phyloP scores from a whole-genome alignment of 2,888 invertebrate genomes.

The Amphipoea lucens region DNA sequence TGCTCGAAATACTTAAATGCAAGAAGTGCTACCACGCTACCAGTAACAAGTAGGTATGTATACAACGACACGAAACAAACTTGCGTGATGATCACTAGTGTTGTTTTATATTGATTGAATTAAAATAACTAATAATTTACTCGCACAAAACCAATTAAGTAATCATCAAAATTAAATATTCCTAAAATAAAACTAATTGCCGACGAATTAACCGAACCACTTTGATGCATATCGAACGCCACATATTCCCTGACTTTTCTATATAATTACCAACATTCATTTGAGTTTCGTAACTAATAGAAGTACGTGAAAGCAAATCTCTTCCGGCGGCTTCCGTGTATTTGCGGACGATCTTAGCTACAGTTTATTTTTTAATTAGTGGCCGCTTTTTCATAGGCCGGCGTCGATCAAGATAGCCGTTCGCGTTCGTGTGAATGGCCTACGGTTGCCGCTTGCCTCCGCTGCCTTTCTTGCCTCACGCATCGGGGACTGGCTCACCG shows the following conservation, averaged over 20 bases:
- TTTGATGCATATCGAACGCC: slow-evolving; percentile 46
- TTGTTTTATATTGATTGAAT: neutral
- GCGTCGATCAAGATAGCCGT: slow-evolving; percentile 86
- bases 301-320: slow-evolving; percentile 78
- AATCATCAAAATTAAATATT: slow-evolving; percentile 34
- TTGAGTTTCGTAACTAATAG: slow-evolving; percentile 67
- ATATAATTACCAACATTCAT: slow-evolving; percentile 60
- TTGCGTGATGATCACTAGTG: neutral
- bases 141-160: slow-evolving; percentile 39
- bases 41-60: neutral
- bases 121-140: slow-evolving; percentile 24
- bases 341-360: slow-evolving; percentile 84
- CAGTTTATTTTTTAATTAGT: slow-evolving; percentile 90
- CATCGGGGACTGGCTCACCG: slow-evolving; percentile 85
- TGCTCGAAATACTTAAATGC: neutral
- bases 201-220: slow-evolving; percentile 28
- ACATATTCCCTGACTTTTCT: slow-evolving; percentile 49
- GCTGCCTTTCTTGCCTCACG: slow-evolving; percentile 86
- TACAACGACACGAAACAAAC: neutral
- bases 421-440: slow-evolving; percentile 89
- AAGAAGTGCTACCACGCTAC: neutral
- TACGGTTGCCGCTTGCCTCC: slow-evolving; percentile 84
- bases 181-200: slow-evolving; percentile 38
- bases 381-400: slow-evolving; percentile 88
- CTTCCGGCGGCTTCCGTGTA: slow-evolving; percentile 83